phyloP scores from a whole-genome alignment of 2,797 vertebrate genomes.

The Leuciscus waleckii region DNA sequence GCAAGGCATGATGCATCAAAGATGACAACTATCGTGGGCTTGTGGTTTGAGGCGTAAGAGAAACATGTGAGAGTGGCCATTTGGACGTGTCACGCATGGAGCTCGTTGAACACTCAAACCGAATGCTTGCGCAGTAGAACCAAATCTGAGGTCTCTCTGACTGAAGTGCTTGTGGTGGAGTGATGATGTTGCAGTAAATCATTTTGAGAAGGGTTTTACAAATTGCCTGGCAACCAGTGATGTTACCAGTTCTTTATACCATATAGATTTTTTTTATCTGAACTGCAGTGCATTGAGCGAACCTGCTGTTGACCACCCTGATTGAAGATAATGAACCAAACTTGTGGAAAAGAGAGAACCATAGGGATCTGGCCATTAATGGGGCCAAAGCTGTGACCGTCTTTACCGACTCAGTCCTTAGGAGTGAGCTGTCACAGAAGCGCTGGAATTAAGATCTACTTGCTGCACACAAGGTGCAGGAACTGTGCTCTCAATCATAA shows the following conservation, averaged over 20 bases:
- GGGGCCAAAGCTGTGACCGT: neutral
- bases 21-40: slow-evolving; percentile 29
- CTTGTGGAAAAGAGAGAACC: slow-evolving; percentile 6
- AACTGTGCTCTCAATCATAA: slow-evolving; percentile 23
- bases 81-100: slow-evolving; percentile 3
- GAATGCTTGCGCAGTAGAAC: slow-evolving; percentile 15
- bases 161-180: slow-evolving; percentile 21
- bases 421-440: slow-evolving; percentile 36
- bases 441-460: slow-evolving; percentile 14
- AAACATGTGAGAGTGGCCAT: slow-evolving; percentile 20
- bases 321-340: slow-evolving; percentile 21
- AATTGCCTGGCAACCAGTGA: slow-evolving; percentile 48
- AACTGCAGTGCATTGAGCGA: slow-evolving; percentile 25
- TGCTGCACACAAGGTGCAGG: slow-evolving; percentile 6
- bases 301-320: slow-evolving; percentile 22
- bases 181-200: slow-evolving; percentile 28
- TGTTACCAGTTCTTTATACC: slow-evolving; percentile 14
- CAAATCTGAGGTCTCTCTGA: slow-evolving; percentile 15
- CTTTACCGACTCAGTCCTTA: slow-evolving; percentile 7
- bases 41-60: slow-evolving; percentile 4
- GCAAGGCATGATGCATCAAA: slow-evolving; percentile 40
- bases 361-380: slow-evolving; percentile 20
- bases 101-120: slow-evolving; percentile 18
- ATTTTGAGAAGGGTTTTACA: slow-evolving; percentile 39
- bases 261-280: slow-evolving; percentile 33